These are phyloP conservation scores for Myotis pilosus DNA, from an alignment of 2,797 vertebrate species.

Conservation along the genomic window DNA sequence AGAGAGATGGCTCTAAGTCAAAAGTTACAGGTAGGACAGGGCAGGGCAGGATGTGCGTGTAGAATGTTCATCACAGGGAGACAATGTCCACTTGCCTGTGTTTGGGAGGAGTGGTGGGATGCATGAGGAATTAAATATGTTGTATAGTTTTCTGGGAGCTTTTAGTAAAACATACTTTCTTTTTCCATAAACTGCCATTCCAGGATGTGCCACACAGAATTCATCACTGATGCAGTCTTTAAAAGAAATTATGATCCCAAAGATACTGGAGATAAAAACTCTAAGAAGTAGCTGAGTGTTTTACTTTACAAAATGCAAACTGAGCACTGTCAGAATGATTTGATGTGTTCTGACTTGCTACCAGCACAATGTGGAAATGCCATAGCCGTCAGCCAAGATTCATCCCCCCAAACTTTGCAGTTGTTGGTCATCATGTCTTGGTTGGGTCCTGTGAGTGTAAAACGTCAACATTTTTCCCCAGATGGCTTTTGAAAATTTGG, in stretches of 20 bases:
- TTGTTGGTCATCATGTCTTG: constrained; percentile 67
- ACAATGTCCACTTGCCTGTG: not conserved
- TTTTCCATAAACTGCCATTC: constrained; percentile 37
- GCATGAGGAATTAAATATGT: not conserved
- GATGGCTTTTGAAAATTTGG: constrained; percentile 59
- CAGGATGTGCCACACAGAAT: constrained; percentile 66
- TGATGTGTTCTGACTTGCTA: constrained; percentile 68
- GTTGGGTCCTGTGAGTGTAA: constrained; percentile 58
- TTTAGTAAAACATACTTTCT: not conserved
- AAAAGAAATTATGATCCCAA: constrained; percentile 70
- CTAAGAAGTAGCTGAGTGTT: constrained; percentile 69
- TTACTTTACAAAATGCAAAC: constrained; percentile 74
- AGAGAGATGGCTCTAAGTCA: not conserved
- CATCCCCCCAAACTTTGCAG: constrained; percentile 46
- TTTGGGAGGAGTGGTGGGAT: not conserved
- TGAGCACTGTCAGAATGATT: not conserved
- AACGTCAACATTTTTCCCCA: constrained; percentile 65
- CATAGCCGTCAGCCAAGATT: not conserved
- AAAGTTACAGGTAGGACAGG: not conserved
- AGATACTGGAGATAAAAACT: constrained; percentile 74
- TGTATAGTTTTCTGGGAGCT: not conserved
- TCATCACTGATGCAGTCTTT: constrained; percentile 72
- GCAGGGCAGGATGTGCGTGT: not conserved
- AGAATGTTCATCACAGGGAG: not conserved
- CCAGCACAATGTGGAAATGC: constrained; percentile 28